A percentile compares a stretch with the other conserved stretches of the same genome.
Evolutionary conservation across 2,113 vertebrate species (phyloP).

Genomic region (Gnathonemus echidnorhynchus): DNA sequence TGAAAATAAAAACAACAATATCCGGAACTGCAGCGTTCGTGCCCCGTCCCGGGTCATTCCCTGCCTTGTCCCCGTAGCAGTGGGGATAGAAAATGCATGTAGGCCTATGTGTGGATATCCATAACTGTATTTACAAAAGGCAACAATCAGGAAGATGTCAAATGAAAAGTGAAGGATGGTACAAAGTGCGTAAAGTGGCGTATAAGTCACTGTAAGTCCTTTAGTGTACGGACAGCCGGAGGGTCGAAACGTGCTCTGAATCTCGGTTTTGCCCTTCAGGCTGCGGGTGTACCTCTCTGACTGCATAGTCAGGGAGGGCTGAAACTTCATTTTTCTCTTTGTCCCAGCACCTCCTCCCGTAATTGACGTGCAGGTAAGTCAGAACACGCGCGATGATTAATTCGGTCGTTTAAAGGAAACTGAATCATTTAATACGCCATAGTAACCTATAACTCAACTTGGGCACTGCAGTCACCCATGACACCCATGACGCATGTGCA

Average conservation of each 20-base stretch:
- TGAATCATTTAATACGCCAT: neutral
- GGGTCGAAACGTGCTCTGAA: neutral
- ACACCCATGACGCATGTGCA: neutral
- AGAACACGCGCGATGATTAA: neutral
- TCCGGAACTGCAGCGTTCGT: neutral
- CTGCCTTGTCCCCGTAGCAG: neutral
- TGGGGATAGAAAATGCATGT: neutral
- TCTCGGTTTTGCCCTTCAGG: neutral
- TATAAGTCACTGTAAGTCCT: neutral
- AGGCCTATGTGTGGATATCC: neutral
- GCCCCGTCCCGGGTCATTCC: neutral
- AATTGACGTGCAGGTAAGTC: neutral
- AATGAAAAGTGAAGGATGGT: neutral
- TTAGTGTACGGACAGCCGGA: neutral
- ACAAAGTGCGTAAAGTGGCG: neutral
- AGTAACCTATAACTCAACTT: neutral
- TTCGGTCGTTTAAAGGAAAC: neutral
- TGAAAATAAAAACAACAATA: neutral
- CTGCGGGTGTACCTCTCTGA: neutral
- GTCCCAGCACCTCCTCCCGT: neutral
- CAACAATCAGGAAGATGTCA: neutral
- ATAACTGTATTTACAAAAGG: neutral
- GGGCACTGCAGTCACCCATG: neutral
- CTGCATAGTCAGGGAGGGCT: neutral
- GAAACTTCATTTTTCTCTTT: neutral